phyloP scores from a whole-genome alignment of 2,888 invertebrate species.

The Eilema caniola region DNA sequence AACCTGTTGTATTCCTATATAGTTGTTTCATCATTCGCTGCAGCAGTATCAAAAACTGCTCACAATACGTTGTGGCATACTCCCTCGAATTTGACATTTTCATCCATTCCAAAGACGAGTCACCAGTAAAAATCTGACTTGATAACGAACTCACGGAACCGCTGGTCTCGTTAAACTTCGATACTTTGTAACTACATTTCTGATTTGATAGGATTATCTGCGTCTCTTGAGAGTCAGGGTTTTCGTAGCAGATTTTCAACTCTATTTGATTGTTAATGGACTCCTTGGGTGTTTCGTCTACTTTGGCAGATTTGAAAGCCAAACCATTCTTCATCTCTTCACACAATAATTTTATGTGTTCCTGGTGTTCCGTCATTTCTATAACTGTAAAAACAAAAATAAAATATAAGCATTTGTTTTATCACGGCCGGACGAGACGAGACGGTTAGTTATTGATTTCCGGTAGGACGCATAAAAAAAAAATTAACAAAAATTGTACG shows the following conservation, averaged over 20 bases:
- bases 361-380: constrained; percentile 87
- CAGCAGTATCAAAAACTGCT: constrained; percentile 88
- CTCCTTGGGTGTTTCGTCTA: constrained; percentile 57
- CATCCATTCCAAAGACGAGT: constrained; percentile 82
- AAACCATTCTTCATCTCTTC: constrained; percentile 88
- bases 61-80: constrained; percentile 83
- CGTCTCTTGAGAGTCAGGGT: constrained; percentile 70
- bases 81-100: constrained; percentile 80
- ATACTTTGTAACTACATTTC: constrained; percentile 77
- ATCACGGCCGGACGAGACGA: no score
- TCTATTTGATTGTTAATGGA: constrained; percentile 65
- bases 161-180: constrained; percentile 68
- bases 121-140: constrained; percentile 72
- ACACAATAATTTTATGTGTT: constrained; percentile 81
- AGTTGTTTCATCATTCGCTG: constrained; percentile 88
- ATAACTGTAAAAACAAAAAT: constrained; percentile 83
- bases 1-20: constrained; percentile 86
- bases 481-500: no score
- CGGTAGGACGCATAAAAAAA: no score
- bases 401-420: not conserved
- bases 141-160: constrained; percentile 72
- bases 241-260: constrained; percentile 77
- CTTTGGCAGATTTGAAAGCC: constrained; percentile 73
- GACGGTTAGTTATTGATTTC: no score
- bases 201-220: constrained; percentile 76